Percentiles rank a stretch among this genome's conserved stretches.
These are phyloP conservation scores for Etheostoma perlongum DNA, from an alignment of 2,797 vertebrate genomes.

Conservation along the genomic window DNA sequence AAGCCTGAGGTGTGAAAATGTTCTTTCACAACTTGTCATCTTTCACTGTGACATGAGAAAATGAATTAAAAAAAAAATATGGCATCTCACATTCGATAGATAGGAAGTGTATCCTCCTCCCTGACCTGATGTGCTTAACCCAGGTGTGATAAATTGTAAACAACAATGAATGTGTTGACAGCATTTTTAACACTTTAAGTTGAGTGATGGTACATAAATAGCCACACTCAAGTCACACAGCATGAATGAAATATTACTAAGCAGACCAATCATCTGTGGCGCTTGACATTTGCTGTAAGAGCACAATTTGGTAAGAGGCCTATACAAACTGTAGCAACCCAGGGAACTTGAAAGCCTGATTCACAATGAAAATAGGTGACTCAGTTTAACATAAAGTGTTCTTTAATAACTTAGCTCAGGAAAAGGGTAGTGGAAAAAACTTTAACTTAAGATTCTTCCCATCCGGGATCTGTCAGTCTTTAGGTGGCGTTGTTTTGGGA, in stretches of 20 bases:
- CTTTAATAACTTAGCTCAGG: no score
- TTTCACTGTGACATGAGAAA: neutral
- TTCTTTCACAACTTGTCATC: slow-evolving; percentile 11
- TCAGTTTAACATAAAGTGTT: no score
- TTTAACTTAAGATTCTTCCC: no score
- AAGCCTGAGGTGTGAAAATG: slow-evolving; percentile 23
- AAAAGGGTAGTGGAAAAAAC: no score
- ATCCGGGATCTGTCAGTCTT: no score
- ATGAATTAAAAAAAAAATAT: neutral
- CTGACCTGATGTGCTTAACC: slow-evolving; percentile 14
- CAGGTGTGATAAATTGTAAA: slow-evolving; percentile 12
- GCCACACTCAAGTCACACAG: neutral
- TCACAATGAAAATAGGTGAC: no score
- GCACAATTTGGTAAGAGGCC: neutral
- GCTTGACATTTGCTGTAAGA: neutral
- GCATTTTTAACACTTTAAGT: slow-evolving; percentile 18
- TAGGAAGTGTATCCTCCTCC: slow-evolving; percentile 10
- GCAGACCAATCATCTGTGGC: neutral
- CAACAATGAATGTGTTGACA: slow-evolving; percentile 18
- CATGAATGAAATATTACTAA: neutral
- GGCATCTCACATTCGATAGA: neutral
- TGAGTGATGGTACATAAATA: neutral
- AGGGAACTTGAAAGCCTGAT: no score
- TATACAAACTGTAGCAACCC: neutral
- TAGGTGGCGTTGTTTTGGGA: no score